phyloP scores from a whole-genome alignment of 2,113 vertebrate species.

The Paramormyrops kingsleyae region DNA sequence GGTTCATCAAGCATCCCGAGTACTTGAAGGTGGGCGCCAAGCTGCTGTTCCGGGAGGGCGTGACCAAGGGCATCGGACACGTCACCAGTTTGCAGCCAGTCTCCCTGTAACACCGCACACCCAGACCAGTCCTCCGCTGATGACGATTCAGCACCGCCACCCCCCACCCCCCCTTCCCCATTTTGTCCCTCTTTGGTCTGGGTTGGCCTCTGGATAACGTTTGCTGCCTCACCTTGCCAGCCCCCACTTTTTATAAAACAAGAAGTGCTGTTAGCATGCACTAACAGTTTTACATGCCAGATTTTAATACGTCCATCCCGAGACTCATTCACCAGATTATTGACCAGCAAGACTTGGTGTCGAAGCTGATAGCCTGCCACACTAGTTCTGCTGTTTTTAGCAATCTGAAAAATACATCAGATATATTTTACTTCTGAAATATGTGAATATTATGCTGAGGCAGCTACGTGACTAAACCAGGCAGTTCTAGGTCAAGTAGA shows the following conservation, averaged over 20 bases:
- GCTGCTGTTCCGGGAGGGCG: slow-evolving; percentile 90
- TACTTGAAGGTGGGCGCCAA: slow-evolving; percentile 95
- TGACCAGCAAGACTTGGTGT: not conserved
- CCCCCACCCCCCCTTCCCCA: not conserved
- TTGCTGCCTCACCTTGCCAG: not conserved
- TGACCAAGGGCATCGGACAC: slow-evolving; percentile 95
- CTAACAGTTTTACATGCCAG: not conserved
- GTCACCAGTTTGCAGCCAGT: slow-evolving; percentile 85
- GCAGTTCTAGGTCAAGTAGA: not conserved
- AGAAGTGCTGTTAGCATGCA: not conserved
- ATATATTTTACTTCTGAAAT: not conserved
- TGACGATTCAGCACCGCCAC: slow-evolving; percentile 1
- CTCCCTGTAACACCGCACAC: slow-evolving; percentile 26
- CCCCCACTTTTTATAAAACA: not conserved
- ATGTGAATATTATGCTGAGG: not conserved
- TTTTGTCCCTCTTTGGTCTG: not conserved
- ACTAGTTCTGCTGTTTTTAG: not conserved
- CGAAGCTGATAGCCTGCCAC: not conserved
- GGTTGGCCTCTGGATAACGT: not conserved
- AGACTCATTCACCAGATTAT: not conserved
- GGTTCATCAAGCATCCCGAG: slow-evolving; percentile 95
- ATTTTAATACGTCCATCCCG: not conserved
- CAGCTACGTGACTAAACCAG: not conserved
- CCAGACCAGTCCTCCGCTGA: not conserved
- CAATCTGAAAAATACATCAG: not conserved